phyloP scores from a whole-genome alignment of 2,797 vertebrate species.

The Enteromius anoplus region DNA sequence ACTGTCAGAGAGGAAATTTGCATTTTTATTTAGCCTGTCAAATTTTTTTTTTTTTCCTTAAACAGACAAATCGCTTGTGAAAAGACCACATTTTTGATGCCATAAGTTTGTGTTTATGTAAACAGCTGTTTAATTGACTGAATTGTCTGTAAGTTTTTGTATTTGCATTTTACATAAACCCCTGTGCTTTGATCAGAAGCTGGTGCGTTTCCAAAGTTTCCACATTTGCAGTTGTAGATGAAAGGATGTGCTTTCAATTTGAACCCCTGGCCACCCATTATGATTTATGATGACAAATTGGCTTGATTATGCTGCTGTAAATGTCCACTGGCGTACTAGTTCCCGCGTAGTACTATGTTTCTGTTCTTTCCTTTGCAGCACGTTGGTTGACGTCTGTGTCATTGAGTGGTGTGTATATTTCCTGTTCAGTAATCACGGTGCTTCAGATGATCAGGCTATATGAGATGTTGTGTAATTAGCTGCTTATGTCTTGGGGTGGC shows the following conservation, averaged over 20 bases:
- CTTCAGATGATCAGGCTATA: constrained; percentile 40
- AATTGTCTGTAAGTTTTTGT: neutral
- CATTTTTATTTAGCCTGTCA: neutral
- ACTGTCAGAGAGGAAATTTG: neutral
- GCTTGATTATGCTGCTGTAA: neutral
- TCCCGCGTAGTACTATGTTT: constrained; percentile 10
- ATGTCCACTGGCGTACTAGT: neutral
- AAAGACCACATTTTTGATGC: neutral
- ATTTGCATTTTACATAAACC: neutral
- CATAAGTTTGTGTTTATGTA: neutral
- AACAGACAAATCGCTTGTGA: neutral
- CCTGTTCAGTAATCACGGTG: constrained; percentile 46
- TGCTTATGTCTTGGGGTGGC: constrained; percentile 53
- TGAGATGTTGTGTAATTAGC: constrained; percentile 56
- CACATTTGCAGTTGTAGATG: neutral
- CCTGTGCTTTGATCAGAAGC: neutral
- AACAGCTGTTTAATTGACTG: neutral
- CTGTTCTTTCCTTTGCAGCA: constrained; percentile 11
- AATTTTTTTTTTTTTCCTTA: neutral
- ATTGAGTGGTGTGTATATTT: constrained; percentile 26
- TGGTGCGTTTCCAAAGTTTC: neutral
- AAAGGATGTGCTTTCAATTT: neutral
- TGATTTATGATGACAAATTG: neutral
- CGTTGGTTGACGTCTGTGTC: neutral
- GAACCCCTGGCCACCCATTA: neutral